These are phyloP conservation scores for Heteropelma amictum DNA, from an alignment of 2,888 invertebrate species.

Conservation along the genomic window DNA sequence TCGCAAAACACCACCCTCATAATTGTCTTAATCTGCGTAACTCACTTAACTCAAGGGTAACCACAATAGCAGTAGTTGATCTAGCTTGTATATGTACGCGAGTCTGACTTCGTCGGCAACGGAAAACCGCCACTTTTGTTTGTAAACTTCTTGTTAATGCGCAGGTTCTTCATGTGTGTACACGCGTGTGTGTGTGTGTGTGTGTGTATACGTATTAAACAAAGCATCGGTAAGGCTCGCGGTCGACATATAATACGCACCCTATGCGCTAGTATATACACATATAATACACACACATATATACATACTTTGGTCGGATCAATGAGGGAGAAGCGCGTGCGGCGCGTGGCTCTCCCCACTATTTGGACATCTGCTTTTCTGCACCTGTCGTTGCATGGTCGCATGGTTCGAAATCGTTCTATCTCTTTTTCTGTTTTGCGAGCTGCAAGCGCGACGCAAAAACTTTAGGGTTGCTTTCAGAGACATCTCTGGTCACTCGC, in stretches of 20 bases:
- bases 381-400: conserved; percentile 29
- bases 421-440: no score
- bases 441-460: no score
- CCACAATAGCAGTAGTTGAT: no score
- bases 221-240: background rate
- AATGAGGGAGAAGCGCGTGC: conserved; percentile 42
- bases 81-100: background rate
- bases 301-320: conserved; percentile 37
- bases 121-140: background rate
- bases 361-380: conserved; percentile 4
- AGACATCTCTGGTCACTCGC: no score
- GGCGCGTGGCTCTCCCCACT: conserved; percentile 39
- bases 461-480: no score
- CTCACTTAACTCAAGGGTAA: no score
- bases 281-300: background rate
- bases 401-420: background rate
- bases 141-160: conserved; percentile 7
- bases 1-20: conserved; percentile 13
- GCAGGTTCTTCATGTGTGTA: background rate
- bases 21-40: background rate
- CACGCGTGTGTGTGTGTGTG: background rate
- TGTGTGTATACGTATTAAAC: background rate
- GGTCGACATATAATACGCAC: background rate
- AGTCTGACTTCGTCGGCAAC: background rate
- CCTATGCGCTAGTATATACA: background rate